phyloP scores from a whole-genome alignment of 2,113 vertebrate genomes.

The Pandion haliaetus region DNA sequence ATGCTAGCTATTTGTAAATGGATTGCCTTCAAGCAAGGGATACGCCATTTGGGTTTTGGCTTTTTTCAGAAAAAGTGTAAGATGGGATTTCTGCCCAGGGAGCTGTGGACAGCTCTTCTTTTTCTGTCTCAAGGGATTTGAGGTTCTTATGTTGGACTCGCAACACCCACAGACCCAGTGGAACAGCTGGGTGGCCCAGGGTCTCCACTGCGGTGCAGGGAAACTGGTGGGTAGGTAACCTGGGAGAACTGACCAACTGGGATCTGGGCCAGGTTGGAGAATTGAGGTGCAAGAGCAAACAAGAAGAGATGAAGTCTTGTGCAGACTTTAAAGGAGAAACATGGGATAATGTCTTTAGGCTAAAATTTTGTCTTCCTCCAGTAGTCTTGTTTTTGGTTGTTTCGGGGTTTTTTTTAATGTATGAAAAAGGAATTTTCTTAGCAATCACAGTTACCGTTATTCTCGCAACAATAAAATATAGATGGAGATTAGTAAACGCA shows the following conservation, averaged over 20 bases:
- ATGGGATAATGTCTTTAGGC: not conserved
- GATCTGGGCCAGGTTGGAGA: not conserved
- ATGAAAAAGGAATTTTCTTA: not conserved
- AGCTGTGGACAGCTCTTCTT: not conserved
- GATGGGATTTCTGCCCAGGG: not conserved
- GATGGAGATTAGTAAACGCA: not conserved
- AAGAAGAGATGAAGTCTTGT: not conserved
- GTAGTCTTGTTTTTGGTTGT: not conserved
- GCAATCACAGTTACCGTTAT: not conserved
- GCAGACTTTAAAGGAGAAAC: not conserved
- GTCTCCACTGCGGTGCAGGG: not conserved
- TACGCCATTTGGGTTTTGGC: not conserved
- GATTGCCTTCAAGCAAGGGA: not conserved
- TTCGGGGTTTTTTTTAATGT: not conserved
- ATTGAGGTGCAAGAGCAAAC: not conserved
- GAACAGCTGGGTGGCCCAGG: not conserved
- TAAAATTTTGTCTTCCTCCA: not conserved
- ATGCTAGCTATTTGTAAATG: not conserved
- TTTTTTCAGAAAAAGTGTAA: not conserved
- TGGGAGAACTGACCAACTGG: not conserved
- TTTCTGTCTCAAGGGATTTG: not conserved
- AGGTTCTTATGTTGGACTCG: not conserved
- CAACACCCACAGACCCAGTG: rapidly evolving
- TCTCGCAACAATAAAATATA: not conserved
- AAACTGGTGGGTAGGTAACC: not conserved